Evolutionary conservation across 2,888 invertebrate genomes (phyloP), one percentile per base, ranked within the genome.

Genomic region (Hermaeophaga mercurialis): DNA sequence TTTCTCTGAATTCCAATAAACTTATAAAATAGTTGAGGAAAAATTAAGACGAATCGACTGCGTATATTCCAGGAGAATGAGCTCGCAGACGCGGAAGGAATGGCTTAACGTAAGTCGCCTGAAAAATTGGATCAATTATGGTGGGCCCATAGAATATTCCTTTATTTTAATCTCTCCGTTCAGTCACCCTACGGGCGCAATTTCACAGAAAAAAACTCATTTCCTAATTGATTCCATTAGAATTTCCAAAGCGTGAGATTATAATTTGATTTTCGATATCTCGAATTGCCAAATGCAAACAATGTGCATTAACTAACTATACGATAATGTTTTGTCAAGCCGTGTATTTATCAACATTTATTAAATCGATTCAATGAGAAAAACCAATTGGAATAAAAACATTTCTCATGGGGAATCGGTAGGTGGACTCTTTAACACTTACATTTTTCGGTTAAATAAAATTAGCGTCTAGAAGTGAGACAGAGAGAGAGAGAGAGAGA

Each of bases 91-190:
- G 65, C 61, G 66, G 65, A 61, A 62, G 60, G 58, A 62, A 62
- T 61, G 45, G 56, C 58, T 39, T 41, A 54, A 31, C 33, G 43
- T 56, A 65, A 68, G 66, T 65, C 64, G 61, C 54, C 59, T 58
- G 65, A 62, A 63, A 66, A 65, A 65, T 64, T 58, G 56, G 62
- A 66, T 66, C 64, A 65, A 65, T 66, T 66, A 66, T 65, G 58
- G 59, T 24, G 52, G 46, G 34, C 54, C 39, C 53, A 45, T 50
- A 49, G 43, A 60, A 54, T 55, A 53, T 45, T 47, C 52, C 45
- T 55, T 57, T 49, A 52, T 55, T 50, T 41, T 41, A 52, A 53
- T 56, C 53, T 38, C 54, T 50, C 15, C 26, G 38, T 41, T 50
- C 44, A 15, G 14, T 15, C 24, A 24, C 43, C 43, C 14, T 18